phyloP scores from a whole-genome alignment of 2,888 invertebrate genomes.

The Leucania comma region DNA sequence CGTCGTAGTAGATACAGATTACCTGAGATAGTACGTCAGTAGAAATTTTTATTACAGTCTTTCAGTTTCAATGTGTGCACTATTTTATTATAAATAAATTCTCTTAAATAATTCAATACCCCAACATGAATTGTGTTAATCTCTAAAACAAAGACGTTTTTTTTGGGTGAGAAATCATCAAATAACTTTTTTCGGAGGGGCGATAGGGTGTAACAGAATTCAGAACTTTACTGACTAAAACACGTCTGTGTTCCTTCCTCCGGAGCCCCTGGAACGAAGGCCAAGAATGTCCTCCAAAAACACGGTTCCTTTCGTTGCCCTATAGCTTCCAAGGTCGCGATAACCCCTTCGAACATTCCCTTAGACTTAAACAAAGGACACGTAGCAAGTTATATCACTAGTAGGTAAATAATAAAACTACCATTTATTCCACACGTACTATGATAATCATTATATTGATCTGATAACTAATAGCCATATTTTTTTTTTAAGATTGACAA shows the following conservation, averaged over 20 bases:
- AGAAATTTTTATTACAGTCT: constrained; percentile 22
- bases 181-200: no score
- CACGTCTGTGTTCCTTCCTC: no score
- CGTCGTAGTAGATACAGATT: constrained; percentile 39
- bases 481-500: constrained; percentile 15
- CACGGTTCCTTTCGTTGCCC: no score
- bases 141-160: constrained; percentile 1
- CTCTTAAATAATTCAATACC: background rate
- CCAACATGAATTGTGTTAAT: background rate
- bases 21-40: constrained; percentile 29
- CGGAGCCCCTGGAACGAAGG: no score
- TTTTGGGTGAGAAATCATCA: no score
- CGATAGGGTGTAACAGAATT: no score
- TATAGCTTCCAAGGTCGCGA: no score
- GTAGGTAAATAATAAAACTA: background rate
- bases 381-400: background rate
- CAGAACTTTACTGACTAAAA: no score
- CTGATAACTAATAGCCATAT: constrained; percentile 19
- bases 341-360: no score
- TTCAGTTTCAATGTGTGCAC: background rate
- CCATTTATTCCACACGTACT: constrained; percentile 1
- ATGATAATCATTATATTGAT: constrained; percentile 14
- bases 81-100: constrained; percentile 1
- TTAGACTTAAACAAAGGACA: background rate
- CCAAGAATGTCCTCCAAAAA: no score